Evolutionary conservation across 2,797 vertebrate genomes (phyloP).

Genomic region (Xiphorhynchus erythropygius): DNA sequence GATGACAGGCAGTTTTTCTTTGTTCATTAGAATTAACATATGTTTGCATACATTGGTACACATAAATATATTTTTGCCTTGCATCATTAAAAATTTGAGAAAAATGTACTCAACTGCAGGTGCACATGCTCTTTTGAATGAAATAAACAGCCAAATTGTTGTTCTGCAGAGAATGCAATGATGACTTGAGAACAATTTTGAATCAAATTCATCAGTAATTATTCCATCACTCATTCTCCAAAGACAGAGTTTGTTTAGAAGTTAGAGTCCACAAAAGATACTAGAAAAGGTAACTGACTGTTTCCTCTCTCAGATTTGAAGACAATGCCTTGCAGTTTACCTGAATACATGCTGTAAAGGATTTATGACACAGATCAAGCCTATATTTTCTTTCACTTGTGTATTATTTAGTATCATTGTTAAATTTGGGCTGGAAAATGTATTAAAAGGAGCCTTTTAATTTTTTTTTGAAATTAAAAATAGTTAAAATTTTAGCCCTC

Average conservation of each 20-base stretch:
- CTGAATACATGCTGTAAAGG: not conserved
- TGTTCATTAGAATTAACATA: not conserved
- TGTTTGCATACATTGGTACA: not conserved
- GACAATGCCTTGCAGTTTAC: not conserved
- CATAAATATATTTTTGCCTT: rapidly evolving
- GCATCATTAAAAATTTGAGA: not conserved
- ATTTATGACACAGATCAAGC: not conserved
- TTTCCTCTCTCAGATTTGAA: not conserved
- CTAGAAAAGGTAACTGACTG: not conserved
- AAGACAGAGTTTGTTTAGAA: not conserved
- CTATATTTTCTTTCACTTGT: not conserved
- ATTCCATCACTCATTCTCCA: not conserved
- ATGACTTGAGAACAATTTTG: not conserved
- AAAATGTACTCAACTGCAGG: not conserved
- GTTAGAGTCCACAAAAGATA: not conserved
- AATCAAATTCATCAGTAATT: not conserved
- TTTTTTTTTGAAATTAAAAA: not conserved
- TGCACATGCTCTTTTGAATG: not conserved
- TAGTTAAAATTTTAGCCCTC: not conserved
- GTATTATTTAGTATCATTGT: not conserved
- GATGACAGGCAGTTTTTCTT: not conserved
- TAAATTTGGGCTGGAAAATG: not conserved
- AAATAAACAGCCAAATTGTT: not conserved
- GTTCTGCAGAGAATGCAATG: not conserved
- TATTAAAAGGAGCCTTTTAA: not conserved